phyloP scores from a whole-genome alignment of 2,888 invertebrate genomes.

The Parnassius glacialis region DNA sequence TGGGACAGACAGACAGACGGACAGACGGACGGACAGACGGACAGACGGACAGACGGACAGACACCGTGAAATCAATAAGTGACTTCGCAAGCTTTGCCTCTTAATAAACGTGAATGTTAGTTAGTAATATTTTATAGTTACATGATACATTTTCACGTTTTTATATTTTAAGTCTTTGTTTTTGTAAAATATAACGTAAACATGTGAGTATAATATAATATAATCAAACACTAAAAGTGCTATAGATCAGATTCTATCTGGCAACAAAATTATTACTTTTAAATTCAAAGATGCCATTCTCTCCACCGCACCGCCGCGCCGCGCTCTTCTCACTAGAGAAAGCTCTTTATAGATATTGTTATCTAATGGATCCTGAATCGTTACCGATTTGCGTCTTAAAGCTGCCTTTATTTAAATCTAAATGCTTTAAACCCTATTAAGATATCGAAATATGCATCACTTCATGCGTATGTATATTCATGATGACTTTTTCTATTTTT shows the following conservation, averaged over 20 bases:
- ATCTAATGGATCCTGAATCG: conserved; percentile 43
- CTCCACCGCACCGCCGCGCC: background rate
- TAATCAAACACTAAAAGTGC: background rate
- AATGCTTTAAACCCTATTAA: conserved; percentile 47
- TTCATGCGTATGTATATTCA: background rate
- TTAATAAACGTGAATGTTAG: too few species aligned
- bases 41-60: too few species aligned
- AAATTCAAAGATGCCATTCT: conserved; percentile 32
- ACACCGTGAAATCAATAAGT: too few species aligned
- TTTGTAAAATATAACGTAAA: background rate
- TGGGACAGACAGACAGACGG: too few species aligned
- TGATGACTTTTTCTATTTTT: background rate
- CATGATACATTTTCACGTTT: background rate
- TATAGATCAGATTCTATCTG: background rate
- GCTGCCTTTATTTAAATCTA: conserved; percentile 35
- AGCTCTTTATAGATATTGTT: conserved; percentile 29
- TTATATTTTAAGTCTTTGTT: background rate
- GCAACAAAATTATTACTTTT: conserved; percentile 17
- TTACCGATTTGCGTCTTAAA: conserved; percentile 32
- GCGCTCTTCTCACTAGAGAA: conserved; percentile 26
- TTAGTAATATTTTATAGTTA: conserved; percentile 1
- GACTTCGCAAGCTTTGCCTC: too few species aligned
- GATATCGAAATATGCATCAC: conserved; percentile 39
- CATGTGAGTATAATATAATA: too few species aligned
- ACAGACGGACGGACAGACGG: too few species aligned